Evolutionary conservation across 2,113 vertebrate genomes (phyloP).

Genomic region (Psittacula cyanocephala): DNA sequence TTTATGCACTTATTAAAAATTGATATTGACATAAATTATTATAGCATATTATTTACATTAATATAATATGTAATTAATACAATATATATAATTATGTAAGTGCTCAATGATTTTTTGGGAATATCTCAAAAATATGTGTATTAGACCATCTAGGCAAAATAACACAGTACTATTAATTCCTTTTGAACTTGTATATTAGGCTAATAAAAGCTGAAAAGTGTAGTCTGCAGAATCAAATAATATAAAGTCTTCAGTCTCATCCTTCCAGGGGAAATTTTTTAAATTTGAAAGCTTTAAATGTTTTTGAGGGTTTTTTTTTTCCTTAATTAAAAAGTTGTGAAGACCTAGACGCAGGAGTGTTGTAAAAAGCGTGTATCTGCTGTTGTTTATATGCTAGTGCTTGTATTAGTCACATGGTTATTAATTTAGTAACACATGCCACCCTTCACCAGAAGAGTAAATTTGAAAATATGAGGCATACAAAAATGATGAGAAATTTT

Average conservation of each 20-base stretch:
- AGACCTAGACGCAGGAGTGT: neutral
- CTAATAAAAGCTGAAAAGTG: neutral
- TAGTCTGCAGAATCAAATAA: neutral
- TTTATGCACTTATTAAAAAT: too few species aligned
- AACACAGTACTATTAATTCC: neutral
- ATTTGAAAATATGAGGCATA: neutral
- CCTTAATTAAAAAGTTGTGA: neutral
- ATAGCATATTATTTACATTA: too few species aligned
- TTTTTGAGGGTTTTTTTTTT: too few species aligned
- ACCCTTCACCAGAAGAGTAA: neutral
- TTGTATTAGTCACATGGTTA: neutral
- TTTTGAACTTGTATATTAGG: neutral
- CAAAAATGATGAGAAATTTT: neutral
- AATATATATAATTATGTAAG: neutral
- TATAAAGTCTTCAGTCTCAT: neutral
- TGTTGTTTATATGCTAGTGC: neutral
- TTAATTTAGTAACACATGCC: neutral
- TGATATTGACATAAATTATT: neutral
- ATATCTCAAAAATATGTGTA: neutral
- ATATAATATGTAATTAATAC: too few species aligned
- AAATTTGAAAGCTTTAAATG: too few species aligned
- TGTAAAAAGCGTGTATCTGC: neutral
- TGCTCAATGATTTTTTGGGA: neutral
- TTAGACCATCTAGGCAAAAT: neutral
- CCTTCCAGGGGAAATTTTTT: neutral